These are phyloP conservation scores for Lagorchestes hirsutus DNA, from an alignment of 2,797 vertebrate species.

Conservation along the genomic window DNA sequence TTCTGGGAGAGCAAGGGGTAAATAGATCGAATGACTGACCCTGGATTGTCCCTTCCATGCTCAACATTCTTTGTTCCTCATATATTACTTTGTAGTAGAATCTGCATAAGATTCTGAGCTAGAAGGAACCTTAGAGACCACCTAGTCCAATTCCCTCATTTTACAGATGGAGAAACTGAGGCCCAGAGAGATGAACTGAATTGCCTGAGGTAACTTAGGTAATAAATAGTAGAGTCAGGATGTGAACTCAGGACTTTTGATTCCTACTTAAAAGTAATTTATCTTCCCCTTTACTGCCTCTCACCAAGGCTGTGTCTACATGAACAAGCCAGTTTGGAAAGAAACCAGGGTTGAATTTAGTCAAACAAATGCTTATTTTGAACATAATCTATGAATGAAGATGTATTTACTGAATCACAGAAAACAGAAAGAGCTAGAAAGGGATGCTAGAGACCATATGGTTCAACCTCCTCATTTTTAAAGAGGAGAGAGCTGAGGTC, in stretches of 20 bases:
- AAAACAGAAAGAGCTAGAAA: not conserved
- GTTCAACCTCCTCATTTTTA: not conserved
- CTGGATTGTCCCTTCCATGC: not conserved
- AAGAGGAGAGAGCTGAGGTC: not conserved
- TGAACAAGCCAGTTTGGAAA: constrained; percentile 1
- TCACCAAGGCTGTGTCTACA: not conserved
- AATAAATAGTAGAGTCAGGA: not conserved
- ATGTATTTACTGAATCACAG: constrained; percentile 1
- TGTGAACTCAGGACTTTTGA: not conserved
- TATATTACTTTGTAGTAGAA: not conserved
- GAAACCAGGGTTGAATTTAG: constrained; percentile 2
- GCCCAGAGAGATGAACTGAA: not conserved
- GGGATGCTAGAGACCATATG: not conserved
- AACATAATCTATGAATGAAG: constrained; percentile 4
- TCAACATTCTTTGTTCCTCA: not conserved
- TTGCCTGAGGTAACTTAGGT: not conserved
- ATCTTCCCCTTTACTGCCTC: not conserved
- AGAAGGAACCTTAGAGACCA: not conserved
- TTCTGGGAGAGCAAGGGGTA: not conserved
- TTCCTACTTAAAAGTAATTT: not conserved
- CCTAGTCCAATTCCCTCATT: not conserved
- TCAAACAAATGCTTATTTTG: constrained; percentile 12
- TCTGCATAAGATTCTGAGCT: not conserved
- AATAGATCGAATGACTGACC: not conserved
- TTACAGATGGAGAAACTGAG: not conserved